phyloP scores from a whole-genome alignment of 2,888 invertebrate genomes.

The Drosophila paramelanica region DNA sequence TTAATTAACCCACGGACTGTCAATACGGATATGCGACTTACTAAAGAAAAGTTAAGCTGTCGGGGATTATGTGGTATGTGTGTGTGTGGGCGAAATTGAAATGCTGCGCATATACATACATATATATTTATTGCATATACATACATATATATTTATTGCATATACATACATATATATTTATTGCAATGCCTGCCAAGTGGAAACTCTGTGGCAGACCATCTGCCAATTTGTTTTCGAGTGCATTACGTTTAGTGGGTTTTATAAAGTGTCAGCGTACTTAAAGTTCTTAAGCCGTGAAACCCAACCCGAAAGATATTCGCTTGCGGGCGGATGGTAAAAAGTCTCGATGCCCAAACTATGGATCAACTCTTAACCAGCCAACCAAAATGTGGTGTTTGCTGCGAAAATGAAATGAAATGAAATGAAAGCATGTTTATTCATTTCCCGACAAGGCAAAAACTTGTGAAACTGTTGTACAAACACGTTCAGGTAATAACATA shows the following conservation, averaged over 20 bases:
- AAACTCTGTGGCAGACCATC: constrained; percentile 35
- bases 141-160: constrained; percentile 50
- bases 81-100: constrained; percentile 56
- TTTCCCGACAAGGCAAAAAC: constrained; percentile 58
- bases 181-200: constrained; percentile 31
- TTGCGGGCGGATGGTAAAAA: constrained; percentile 26
- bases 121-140: no score
- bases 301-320: constrained; percentile 20
- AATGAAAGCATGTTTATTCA: constrained; percentile 68
- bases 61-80: constrained; percentile 40
- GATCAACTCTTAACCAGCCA: constrained; percentile 25
- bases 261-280: constrained; percentile 48
- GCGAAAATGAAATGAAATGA: constrained; percentile 47
- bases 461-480: constrained; percentile 70
- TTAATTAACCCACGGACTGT: constrained; percentile 61
- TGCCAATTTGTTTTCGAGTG: constrained; percentile 61
- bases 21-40: constrained; percentile 23
- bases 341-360: constrained; percentile 13
- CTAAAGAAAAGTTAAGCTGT: constrained; percentile 48
- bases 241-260: constrained; percentile 42
- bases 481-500: constrained; percentile 73
- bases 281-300: constrained; percentile 42
- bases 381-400: constrained; percentile 46
- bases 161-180: constrained; percentile 48
- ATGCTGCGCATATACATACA: constrained; percentile 40